Conservation (phyloP, 2,113 vertebrate genomes). For the Zosterops borbonicus region DNA sequence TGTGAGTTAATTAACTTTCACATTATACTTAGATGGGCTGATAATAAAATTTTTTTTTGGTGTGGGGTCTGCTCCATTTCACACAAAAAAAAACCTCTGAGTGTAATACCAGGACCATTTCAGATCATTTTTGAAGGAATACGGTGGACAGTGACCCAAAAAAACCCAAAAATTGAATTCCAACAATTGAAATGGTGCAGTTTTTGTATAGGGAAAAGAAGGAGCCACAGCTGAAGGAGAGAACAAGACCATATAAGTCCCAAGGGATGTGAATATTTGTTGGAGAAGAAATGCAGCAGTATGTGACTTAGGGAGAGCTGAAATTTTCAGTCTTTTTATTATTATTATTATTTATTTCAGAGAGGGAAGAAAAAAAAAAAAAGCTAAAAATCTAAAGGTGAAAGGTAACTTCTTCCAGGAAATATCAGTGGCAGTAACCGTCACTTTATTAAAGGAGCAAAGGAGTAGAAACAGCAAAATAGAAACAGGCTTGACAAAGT, state of each 20-base stretch:
- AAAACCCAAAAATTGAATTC: background rate
- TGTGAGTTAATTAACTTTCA: background rate
- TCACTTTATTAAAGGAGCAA: background rate
- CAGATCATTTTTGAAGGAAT: background rate
- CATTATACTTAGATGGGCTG: background rate
- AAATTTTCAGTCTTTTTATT: background rate
- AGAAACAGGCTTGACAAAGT: slow-evolving; percentile 24
- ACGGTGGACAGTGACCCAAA: background rate
- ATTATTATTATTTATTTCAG: background rate
- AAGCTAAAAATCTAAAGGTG: background rate
- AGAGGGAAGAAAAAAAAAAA: background rate
- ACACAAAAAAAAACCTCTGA: background rate
- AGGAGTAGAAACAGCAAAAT: background rate
- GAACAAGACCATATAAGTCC: background rate
- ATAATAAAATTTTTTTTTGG: background rate
- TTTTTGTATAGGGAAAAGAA: rapidly evolving
- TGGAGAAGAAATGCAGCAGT: background rate
- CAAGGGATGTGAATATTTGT: background rate
- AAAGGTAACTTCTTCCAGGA: background rate
- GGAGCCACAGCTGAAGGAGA: background rate
- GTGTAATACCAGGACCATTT: background rate
- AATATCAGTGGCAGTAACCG: background rate
- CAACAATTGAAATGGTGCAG: rapidly evolving
- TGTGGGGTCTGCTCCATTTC: background rate
- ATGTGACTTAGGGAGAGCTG: background rate